Percentiles rank a stretch among this genome's conserved stretches.
Conservation (phyloP, 2,113 vertebrate species). For the Anolis carolinensis region DNA sequence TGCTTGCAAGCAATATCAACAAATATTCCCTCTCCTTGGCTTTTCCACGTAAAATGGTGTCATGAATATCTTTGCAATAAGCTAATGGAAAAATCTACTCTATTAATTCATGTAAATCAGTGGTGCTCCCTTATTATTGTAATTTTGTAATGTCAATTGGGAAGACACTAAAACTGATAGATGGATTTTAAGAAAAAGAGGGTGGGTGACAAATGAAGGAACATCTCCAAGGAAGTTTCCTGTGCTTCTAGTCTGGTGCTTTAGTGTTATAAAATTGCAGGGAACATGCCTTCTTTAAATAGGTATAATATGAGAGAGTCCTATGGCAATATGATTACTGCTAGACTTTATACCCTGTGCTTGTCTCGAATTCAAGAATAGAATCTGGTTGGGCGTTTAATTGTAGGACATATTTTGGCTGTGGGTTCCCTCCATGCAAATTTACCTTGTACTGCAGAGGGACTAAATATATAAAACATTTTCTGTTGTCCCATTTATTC, state of each 20-base stretch:
- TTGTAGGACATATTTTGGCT: neutral
- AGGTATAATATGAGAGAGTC: neutral
- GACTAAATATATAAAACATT: neutral
- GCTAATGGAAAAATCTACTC: slow-evolving; percentile 27
- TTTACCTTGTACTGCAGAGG: neutral
- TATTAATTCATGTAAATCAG: slow-evolving; percentile 3
- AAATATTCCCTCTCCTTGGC: slow-evolving; percentile 34
- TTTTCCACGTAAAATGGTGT: slow-evolving; percentile 51
- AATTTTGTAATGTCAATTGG: slow-evolving; percentile 1
- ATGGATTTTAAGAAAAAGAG: neutral
- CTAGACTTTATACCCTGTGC: neutral
- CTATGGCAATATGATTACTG: neutral
- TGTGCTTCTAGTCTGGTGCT: neutral
- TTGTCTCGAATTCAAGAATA: neutral
- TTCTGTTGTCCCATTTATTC: neutral
- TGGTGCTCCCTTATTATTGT: slow-evolving; percentile 22
- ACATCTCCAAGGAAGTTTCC: neutral
- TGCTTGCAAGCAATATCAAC: slow-evolving; percentile 62
- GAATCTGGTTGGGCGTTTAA: neutral
- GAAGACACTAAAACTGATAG: neutral
- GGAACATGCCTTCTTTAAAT: neutral
- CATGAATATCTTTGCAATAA: slow-evolving; percentile 52
- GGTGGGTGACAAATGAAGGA: neutral
- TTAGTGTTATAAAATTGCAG: neutral
- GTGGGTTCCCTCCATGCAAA: neutral